Conservation (phyloP, 2,797 vertebrate genomes). For the Centropyge bicolor region DNA sequence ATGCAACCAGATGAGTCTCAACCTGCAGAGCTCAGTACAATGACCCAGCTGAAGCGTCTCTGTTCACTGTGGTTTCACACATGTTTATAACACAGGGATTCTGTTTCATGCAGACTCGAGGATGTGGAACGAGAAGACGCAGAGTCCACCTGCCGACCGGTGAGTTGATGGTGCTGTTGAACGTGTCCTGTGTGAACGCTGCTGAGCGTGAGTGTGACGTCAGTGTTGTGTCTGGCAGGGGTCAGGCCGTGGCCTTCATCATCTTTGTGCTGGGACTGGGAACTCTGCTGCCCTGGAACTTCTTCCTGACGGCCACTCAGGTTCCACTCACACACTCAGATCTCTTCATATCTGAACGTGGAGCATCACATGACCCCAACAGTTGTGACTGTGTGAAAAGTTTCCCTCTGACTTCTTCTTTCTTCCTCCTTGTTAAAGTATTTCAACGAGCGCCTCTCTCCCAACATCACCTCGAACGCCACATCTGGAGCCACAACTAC, state of each 20-base stretch:
- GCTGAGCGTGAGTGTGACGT: too few species aligned
- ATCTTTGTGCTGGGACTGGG: constrained; percentile 93
- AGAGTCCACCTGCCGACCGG: constrained; percentile 51
- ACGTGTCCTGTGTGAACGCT: background rate
- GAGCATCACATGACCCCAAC: background rate
- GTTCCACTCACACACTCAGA: constrained; percentile 52
- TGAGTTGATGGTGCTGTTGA: constrained; percentile 9
- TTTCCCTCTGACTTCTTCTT: background rate
- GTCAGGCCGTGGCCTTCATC: constrained; percentile 72
- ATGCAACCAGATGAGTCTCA: background rate
- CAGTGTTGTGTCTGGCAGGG: constrained; percentile 33
- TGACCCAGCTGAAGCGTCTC: background rate
- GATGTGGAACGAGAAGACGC: constrained; percentile 50
- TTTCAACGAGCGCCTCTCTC: constrained; percentile 85
- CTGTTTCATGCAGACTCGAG: background rate
- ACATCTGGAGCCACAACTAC: fast-evolving
- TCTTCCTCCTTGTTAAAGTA: constrained; percentile 82
- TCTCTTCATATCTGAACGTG: background rate
- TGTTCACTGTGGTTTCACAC: too few species aligned
- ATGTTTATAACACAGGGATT: background rate
- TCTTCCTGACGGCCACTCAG: constrained; percentile 93
- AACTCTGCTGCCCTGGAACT: constrained; percentile 94
- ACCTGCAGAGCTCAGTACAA: background rate
- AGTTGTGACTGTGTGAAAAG: background rate
- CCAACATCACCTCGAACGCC: background rate